Evolutionary conservation across 2,113 vertebrate genomes (phyloP).

Genomic region (Coreoperca whiteheadi): DNA sequence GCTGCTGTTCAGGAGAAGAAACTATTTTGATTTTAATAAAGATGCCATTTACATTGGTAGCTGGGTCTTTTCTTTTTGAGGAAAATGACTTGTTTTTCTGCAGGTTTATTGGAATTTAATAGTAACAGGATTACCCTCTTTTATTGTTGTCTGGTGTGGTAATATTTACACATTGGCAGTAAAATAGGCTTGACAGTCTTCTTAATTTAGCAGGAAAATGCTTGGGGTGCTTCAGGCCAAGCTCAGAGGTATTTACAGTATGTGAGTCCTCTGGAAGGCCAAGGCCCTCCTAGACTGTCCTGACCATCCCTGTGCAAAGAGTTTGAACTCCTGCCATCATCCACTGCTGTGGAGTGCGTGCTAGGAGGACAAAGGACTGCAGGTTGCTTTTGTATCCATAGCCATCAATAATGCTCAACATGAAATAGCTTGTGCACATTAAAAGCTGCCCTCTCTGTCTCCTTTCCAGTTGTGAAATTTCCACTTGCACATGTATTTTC

Average conservation of each 20-base stretch:
- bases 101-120: slow-evolving; percentile 27
- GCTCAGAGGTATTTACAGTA: slow-evolving; percentile 45
- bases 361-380: not conserved
- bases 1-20: slow-evolving; percentile 3
- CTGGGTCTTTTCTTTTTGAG: not conserved
- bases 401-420: not conserved
- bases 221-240: not conserved
- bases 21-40: not conserved
- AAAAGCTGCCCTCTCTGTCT: not conserved
- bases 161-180: not conserved
- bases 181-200: not conserved
- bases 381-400: not conserved
- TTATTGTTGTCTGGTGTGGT: slow-evolving; percentile 17
- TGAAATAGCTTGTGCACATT: not conserved
- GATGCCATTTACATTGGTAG: not conserved
- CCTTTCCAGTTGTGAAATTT: not conserved
- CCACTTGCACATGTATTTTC: not conserved
- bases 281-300: not conserved
- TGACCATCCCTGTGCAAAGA: not conserved
- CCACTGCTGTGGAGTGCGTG: not conserved
- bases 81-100: not conserved
- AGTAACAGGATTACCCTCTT: slow-evolving; percentile 37
- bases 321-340: not conserved
- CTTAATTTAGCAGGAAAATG: slow-evolving; percentile 37
- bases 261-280: slow-evolving; percentile 22